Conservation (phyloP, 1,140 invertebrate genomes). For the Diorhabda carinulata region DNA sequence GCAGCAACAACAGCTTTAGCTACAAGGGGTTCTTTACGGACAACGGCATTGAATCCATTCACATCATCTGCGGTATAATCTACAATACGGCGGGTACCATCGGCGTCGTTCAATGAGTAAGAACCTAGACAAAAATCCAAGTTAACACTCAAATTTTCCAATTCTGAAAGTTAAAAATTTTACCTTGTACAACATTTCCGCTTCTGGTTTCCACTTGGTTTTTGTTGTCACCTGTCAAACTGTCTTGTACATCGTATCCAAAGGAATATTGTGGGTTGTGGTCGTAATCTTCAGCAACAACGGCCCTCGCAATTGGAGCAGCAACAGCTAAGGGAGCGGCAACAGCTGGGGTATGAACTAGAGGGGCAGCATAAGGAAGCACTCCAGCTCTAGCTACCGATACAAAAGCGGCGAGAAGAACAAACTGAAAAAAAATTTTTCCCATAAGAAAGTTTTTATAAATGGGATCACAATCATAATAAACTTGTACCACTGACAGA, state of each 20-base stretch:
- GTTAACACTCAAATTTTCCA: too few relatives aligned
- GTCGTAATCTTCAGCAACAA: conserved; percentile 52
- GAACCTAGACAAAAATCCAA: neutral
- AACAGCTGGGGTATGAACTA: conserved; percentile 19
- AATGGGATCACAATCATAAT: too few relatives aligned
- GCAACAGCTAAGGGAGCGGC: conserved; percentile 29
- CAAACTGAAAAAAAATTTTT: conserved; percentile 7
- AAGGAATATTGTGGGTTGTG: conserved; percentile 55
- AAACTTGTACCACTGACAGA: too few relatives aligned
- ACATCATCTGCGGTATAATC: conserved; percentile 62
- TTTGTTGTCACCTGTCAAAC: conserved; percentile 58
- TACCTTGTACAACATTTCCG: conserved; percentile 63
- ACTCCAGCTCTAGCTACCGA: conserved; percentile 29
- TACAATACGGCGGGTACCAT: conserved; percentile 53
- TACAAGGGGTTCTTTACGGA: conserved; percentile 42
- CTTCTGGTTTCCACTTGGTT: conserved; percentile 55
- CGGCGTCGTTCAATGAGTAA: conserved; percentile 63
- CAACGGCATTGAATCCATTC: conserved; percentile 53
- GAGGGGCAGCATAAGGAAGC: conserved; percentile 20
- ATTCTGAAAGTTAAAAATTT: too few relatives aligned
- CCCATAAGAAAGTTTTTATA: too few relatives aligned
- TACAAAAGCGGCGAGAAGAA: conserved; percentile 23
- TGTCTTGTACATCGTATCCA: conserved; percentile 57
- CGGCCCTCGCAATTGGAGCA: conserved; percentile 12
- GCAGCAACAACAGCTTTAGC: conserved; percentile 33